Conservation (phyloP, 2,888 invertebrate genomes). For the Digitonthophagus gazella region DNA sequence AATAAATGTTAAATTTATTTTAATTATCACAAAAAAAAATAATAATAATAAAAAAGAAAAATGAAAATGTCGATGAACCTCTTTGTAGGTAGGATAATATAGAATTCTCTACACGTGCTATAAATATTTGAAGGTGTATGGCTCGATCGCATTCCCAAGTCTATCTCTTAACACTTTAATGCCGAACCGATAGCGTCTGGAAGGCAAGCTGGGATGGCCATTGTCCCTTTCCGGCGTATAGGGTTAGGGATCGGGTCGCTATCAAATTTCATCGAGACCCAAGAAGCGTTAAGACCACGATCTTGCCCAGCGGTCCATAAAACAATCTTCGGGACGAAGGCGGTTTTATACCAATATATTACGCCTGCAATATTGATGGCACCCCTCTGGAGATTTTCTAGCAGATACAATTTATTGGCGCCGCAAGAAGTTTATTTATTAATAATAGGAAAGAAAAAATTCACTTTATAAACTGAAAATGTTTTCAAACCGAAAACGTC, state of each 20-base stretch:
- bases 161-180: slow-evolving; percentile 17
- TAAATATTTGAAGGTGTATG: slow-evolving; percentile 10
- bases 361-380: slow-evolving; percentile 10
- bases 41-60: background rate
- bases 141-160: slow-evolving; percentile 7
- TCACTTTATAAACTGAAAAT: no score
- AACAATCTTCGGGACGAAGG: slow-evolving; percentile 1
- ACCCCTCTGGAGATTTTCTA: background rate
- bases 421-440: background rate
- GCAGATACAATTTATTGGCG: background rate
- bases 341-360: background rate
- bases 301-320: background rate
- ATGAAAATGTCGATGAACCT: background rate
- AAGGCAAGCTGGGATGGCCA: background rate
- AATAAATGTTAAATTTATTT: no score
- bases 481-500: no score
- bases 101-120: background rate
- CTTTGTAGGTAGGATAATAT: background rate
- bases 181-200: background rate
- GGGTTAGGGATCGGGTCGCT: background rate
- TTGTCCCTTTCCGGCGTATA: slow-evolving; percentile 3
- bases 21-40: no score
- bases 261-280: slow-evolving; percentile 12
- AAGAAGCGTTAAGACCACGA: background rate
- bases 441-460: background rate